Conservation (phyloP, 2,797 vertebrate species). For the Erithacus rubecula region DNA sequence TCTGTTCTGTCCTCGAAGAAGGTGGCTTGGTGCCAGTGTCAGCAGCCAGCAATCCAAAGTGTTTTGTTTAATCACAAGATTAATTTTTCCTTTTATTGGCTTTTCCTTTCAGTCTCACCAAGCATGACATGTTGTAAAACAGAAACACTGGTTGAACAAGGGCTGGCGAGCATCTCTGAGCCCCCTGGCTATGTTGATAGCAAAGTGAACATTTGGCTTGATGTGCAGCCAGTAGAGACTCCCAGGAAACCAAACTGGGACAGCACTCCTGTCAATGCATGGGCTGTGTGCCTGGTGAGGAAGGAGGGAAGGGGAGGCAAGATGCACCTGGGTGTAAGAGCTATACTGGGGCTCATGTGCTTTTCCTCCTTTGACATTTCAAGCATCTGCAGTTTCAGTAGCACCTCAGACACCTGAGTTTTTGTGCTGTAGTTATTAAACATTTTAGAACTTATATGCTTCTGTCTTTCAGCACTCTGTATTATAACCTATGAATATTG, state of each 20-base stretch:
- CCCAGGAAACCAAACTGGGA: slow-evolving; percentile 25
- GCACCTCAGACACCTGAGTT: neutral
- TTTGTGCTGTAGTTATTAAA: neutral
- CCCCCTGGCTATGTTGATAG: slow-evolving; percentile 49
- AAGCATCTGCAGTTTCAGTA: neutral
- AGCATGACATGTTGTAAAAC: slow-evolving; percentile 61
- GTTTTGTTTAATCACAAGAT: slow-evolving; percentile 55
- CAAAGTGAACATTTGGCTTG: slow-evolving; percentile 55
- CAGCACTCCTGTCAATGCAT: neutral
- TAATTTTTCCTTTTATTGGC: slow-evolving; percentile 62
- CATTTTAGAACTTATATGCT: neutral
- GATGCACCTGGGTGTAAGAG: neutral
- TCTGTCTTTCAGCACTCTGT: neutral
- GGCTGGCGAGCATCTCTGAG: slow-evolving; percentile 24
- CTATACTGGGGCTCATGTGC: accelerated
- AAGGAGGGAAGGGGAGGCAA: neutral
- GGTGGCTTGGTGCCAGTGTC: neutral
- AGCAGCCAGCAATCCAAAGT: slow-evolving; percentile 42
- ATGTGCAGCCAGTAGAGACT: slow-evolving; percentile 31
- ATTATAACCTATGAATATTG: neutral
- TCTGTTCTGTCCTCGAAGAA: neutral
- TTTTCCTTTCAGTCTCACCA: slow-evolving; percentile 40
- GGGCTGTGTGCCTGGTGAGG: neutral
- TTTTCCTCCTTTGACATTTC: neutral
- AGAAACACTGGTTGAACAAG: slow-evolving; percentile 45